Evolutionary conservation across 1,140 invertebrate genomes (phyloP), one percentile per base, ranked within the genome.

Genomic region (Lycorma delicatula): DNA sequence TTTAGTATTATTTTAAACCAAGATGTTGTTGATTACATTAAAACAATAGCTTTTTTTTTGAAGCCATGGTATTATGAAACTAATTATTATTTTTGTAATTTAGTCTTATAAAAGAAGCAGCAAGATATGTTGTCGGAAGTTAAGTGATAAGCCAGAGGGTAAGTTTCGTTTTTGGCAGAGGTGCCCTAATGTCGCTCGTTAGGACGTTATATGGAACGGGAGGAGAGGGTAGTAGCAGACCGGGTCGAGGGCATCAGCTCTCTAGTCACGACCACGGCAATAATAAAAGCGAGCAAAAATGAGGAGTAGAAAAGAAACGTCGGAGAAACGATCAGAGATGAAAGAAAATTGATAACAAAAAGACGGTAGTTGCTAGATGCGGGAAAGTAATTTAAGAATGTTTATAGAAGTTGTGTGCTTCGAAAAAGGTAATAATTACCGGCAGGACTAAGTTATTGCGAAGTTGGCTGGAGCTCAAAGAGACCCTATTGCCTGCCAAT

Each of bases 361-460:
- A 44, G 41, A 44, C 18, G 41, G 23, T 6, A 22, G 41, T 44
- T 22, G 18, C 41, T 16, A 44, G 41, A 44, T 44, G 41, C 41
- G 7, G 23, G 41, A 44, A 44, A 44, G 41, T 44, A 44, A 44
- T 44, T 44, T 44, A 44, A 44, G 41, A 44, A 44, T 44, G 41
- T 44, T 44, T 44, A 44, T 44, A 16, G 41, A 44, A 44, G 41
- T 44, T 44, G 18, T 16, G 16, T 5, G 23, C 16, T 3, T 22
- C 23, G 41, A 44, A 44, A 44, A 44, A 44, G 41, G 41, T 44
- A 44, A 44, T 44, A 44, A 44, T 44, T 44, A 44, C 41, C 41
- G 41, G 23, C 18, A 16, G 23, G 41, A 20, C 16, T 16, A 44
- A 44, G 36, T 38, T 38, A 18, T n/a, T n/a, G n/a, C n/a, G 36